Evolutionary conservation across 1,140 invertebrate species (phyloP).

Genomic region (Atta texana): DNA sequence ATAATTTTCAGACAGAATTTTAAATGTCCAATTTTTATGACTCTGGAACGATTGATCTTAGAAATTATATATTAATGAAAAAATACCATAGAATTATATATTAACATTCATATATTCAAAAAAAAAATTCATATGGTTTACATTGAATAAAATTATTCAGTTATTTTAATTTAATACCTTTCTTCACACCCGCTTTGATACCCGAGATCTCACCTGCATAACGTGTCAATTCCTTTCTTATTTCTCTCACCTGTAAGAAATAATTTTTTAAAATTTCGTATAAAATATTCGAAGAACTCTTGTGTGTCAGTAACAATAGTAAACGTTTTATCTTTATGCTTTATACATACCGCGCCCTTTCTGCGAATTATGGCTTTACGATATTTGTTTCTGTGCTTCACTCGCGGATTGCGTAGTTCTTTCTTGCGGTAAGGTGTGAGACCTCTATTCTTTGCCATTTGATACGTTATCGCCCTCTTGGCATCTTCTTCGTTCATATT

Average conservation of each 20-base stretch:
- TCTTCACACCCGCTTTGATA: constrained; percentile 94
- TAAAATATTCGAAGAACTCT: background rate
- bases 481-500: constrained; percentile 80
- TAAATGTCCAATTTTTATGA: background rate
- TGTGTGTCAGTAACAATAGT: constrained; percentile 3
- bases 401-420: constrained; percentile 96
- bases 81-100: background rate
- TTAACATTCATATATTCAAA: background rate
- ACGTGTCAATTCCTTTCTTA: constrained; percentile 91
- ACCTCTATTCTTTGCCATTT: constrained; percentile 98
- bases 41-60: background rate
- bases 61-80: background rate
- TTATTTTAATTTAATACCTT: constrained; percentile 94
- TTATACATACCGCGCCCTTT: constrained; percentile 92
- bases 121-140: constrained; percentile 29
- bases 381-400: constrained; percentile 96
- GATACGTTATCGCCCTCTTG: constrained; percentile 95
- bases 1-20: background rate
- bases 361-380: constrained; percentile 95
- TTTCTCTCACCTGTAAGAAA: constrained; percentile 90
- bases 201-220: constrained; percentile 97
- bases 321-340: constrained; percentile 5
- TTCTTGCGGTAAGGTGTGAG: constrained; percentile 95
- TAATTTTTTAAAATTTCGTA: constrained; percentile 41
- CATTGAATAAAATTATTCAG: background rate